phyloP scores from a whole-genome alignment of 2,888 invertebrate genomes.

The Eupsilia transversa region DNA sequence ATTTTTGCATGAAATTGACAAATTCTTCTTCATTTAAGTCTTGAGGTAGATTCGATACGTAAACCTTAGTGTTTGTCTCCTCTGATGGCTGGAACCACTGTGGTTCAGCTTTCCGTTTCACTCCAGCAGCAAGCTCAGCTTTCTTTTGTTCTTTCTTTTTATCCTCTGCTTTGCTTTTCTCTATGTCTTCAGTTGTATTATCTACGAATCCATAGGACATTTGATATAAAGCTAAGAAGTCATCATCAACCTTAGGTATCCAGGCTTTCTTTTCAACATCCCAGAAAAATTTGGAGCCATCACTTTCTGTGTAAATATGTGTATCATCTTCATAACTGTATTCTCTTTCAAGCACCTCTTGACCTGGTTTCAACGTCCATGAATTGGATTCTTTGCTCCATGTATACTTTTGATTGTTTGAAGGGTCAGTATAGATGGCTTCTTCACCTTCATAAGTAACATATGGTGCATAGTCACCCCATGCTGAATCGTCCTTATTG shows the following conservation, averaged over 20 bases:
- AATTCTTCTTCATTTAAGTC: conserved; percentile 97
- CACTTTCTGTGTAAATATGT: conserved; percentile 95
- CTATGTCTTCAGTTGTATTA: conserved; percentile 84
- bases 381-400: conserved; percentile 90
- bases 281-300: conserved; percentile 98
- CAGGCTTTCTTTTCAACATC: conserved; percentile 97
- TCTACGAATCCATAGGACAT: conserved; percentile 97
- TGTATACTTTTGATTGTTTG: conserved; percentile 92
- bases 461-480: conserved; percentile 90
- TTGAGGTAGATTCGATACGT: conserved; percentile 97
- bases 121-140: conserved; percentile 86
- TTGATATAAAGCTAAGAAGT: conserved; percentile 98
- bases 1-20: conserved; percentile 98
- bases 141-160: conserved; percentile 78
- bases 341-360: conserved; percentile 79
- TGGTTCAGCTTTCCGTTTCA: conserved; percentile 89
- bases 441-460: conserved; percentile 93
- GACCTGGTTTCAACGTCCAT: conserved; percentile 85
- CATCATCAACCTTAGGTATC: conserved; percentile 99
- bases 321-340: conserved; percentile 95
- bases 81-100: conserved; percentile 98
- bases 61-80: conserved; percentile 97
- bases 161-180: conserved; percentile 77
- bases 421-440: conserved; percentile 94
- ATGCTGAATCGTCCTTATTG: conserved; percentile 62